Base-by-base conservation (phyloP, 2,888 invertebrate genomes). In the Cremastinae sp. region DNA sequence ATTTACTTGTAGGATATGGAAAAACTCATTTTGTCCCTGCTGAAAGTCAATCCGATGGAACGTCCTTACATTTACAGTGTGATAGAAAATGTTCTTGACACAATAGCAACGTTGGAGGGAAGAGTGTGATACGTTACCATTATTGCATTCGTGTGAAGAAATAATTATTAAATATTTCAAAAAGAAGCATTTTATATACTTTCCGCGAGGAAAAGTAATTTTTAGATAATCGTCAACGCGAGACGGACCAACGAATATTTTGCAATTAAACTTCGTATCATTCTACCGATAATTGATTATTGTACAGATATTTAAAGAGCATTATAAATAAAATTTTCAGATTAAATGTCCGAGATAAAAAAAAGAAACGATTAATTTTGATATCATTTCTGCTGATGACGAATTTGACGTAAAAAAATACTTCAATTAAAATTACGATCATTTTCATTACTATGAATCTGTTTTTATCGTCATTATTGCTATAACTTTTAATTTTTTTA, bases 21-120 rank as follows among this genome's bases (percentile, higher is more conserved):
- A 78, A 93, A 94, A 74, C 90, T 95, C 74, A 93, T 96, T 74
- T 86, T 91, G 51, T 93, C 91, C 74, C 94, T 95, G 92, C 90
- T 96, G 75, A 93, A 93, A 84, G 93, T 94, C n/a, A 94, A 95
- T 90, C 93, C 94, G 22, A 92, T 93, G 90, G 95, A 95, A 87
- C 91, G 96, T 79, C 96, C 96, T 7, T 95, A 94, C 81, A 93
- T 96, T 78, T 94, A 95, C 83, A 93, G 92, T 83, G 93, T 95
- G 5, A 93, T 95, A 76, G 93, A 93, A 81, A 92, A 91, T 85
- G 90, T 92, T 14, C 91, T 92, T 73, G 92, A 92, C 85, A 89
- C 92, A 65, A 91, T 92, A 83, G 90, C 91, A 39, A 92, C 92
- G 84, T 81, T 92, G 22, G 93, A 93, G 83, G 91, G 91, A 51